Evolutionary conservation across 2,888 invertebrate genomes (phyloP).

Genomic region (Artemia sinica): DNA sequence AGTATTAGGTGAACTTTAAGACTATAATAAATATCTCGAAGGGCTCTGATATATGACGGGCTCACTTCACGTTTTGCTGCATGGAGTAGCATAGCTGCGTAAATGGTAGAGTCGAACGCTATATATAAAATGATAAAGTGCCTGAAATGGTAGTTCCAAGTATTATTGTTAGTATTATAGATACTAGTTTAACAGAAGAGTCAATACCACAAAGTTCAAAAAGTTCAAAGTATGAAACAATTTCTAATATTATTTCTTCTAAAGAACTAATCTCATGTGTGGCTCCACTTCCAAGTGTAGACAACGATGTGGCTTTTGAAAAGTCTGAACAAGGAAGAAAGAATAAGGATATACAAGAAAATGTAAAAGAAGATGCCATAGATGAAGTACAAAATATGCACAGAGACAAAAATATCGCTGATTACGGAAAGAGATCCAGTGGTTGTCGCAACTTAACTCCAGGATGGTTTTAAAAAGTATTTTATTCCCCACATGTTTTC

Average conservation of each 20-base stretch:
- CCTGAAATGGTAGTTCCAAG: neutral
- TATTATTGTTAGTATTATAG: neutral
- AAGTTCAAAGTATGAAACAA: neutral
- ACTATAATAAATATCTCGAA: too few relatives aligned
- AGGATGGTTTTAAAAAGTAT: conserved; percentile 28
- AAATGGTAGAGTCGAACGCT: too few relatives aligned
- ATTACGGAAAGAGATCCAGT: conserved; percentile 27
- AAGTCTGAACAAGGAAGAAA: neutral
- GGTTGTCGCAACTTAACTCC: conserved; percentile 34
- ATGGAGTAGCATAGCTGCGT: too few relatives aligned
- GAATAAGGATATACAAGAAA: too few relatives aligned
- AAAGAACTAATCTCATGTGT: neutral
- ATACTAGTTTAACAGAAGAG: neutral
- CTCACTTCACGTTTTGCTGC: too few relatives aligned
- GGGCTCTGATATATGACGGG: too few relatives aligned
- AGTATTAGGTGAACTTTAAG: too few relatives aligned
- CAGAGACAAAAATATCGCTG: conserved; percentile 38
- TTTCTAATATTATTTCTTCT: neutral
- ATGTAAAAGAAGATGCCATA: too few relatives aligned
- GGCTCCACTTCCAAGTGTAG: neutral
- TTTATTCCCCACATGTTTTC: conserved; percentile 52
- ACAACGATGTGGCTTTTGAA: neutral
- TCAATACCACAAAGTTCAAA: neutral
- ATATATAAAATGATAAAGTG: conserved; percentile 9
- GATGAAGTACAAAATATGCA: conserved; percentile 26